Conservation (phyloP, 2,888 invertebrate species). For the Napeogenes inachia region DNA sequence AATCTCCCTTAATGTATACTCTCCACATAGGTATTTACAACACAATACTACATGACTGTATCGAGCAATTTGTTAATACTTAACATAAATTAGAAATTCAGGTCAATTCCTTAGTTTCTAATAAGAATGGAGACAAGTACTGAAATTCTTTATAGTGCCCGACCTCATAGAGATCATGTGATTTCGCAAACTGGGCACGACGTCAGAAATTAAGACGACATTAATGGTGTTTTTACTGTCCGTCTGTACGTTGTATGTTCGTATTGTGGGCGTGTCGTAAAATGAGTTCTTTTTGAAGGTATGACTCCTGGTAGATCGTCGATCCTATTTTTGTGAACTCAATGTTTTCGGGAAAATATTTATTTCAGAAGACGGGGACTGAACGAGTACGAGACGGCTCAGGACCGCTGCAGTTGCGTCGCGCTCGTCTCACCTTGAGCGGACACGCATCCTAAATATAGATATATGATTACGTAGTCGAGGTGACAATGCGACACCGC, state of each 20-base stretch:
- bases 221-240: constrained; percentile 59
- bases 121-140: neutral
- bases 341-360: constrained; percentile 47
- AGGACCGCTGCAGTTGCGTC: constrained; percentile 28
- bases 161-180: constrained; percentile 53
- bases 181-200: constrained; percentile 41
- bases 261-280: constrained; percentile 60
- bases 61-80: no score
- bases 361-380: constrained; percentile 35
- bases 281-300: constrained; percentile 50
- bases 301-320: constrained; percentile 34
- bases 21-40: no score
- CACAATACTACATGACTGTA: no score
- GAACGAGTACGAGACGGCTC: constrained; percentile 33
- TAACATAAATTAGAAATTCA: no score
- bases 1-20: no score
- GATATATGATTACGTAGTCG: constrained; percentile 39
- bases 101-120: no score
- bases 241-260: constrained; percentile 43
- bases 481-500: constrained; percentile 37
- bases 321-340: constrained; percentile 54
- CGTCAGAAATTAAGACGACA: constrained; percentile 43
- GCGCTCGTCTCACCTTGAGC: constrained; percentile 45
- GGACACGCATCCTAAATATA: constrained; percentile 44
- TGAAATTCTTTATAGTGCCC: constrained; percentile 37